These are phyloP conservation scores for Scaptomyza caliginosa DNA, from an alignment of 2,888 invertebrate species.

Conservation along the genomic window DNA sequence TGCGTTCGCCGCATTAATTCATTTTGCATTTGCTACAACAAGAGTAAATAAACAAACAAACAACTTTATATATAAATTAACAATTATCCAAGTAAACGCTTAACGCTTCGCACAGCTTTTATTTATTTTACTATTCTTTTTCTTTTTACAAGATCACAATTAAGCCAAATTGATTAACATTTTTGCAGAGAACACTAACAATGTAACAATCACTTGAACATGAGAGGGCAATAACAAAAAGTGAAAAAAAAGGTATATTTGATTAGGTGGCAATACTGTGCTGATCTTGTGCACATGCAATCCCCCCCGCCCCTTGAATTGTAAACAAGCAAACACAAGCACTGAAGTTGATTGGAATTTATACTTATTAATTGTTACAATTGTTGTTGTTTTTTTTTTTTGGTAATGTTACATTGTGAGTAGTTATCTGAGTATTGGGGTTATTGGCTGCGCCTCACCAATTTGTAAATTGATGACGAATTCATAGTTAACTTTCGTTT, in stretches of 20 bases:
- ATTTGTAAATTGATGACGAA: neutral
- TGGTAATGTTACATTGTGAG: neutral
- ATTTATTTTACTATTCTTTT: neutral
- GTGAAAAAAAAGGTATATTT: neutral
- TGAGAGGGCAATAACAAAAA: neutral
- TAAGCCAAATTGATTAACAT: too few species aligned
- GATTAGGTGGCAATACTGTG: neutral
- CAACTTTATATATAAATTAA: constrained; percentile 17
- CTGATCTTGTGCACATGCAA: neutral
- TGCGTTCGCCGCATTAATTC: constrained; percentile 34
- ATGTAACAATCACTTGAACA: neutral
- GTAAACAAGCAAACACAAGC: constrained; percentile 1
- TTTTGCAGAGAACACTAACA: too few species aligned
- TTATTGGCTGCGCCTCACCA: neutral
- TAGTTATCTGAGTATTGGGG: neutral
- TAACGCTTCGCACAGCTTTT: neutral
- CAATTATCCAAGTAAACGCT: neutral
- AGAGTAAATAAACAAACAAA: constrained; percentile 8
- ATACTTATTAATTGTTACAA: neutral
- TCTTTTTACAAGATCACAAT: neutral
- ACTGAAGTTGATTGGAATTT: neutral
- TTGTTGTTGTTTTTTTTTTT: too few species aligned
- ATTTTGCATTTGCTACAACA: constrained; percentile 48
- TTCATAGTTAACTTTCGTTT: constrained; percentile 2
- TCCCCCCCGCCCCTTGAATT: neutral